Percentiles rank a stretch among this genome's conserved stretches.
Evolutionary conservation across 2,797 vertebrate genomes (phyloP).

Genomic region (Galaxias olidus): DNA sequence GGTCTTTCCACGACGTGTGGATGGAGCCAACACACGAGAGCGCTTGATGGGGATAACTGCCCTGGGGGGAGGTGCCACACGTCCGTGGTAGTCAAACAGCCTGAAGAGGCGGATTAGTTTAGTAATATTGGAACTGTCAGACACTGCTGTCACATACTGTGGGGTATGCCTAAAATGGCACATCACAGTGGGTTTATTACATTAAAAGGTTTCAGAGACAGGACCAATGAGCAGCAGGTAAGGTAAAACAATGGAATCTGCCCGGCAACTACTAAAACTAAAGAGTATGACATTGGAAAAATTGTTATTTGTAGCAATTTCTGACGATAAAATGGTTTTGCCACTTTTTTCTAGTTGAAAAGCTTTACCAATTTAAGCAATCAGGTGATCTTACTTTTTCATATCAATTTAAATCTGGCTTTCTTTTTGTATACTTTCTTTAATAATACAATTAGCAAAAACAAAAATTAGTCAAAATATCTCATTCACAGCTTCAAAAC

Average conservation of each 20-base stretch:
- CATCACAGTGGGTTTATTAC: conserved; percentile 12
- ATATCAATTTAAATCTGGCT: conserved; percentile 6
- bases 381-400: not conserved
- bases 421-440: not conserved
- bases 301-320: too few species aligned
- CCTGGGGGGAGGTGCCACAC: conserved; percentile 91
- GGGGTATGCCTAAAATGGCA: too few species aligned
- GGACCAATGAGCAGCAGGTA: too few species aligned
- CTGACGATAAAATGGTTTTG: too few species aligned
- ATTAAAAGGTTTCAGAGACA: not conserved
- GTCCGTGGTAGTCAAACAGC: conserved; percentile 95
- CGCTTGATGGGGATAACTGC: conserved; percentile 94
- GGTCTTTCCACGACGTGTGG: conserved; percentile 90
- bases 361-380: too few species aligned
- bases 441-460: not conserved
- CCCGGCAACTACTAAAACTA: too few species aligned
- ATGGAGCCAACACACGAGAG: conserved; percentile 86
- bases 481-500: too few species aligned
- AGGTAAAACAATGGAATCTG: too few species aligned
- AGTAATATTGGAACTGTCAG: conserved; percentile 25
- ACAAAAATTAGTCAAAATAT: not conserved
- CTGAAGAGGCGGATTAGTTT: conserved; percentile 58
- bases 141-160: not conserved
- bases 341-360: too few species aligned
- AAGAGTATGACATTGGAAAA: too few species aligned